A percentile compares a stretch with the other conserved stretches of the same genome.
Conservation (phyloP, 2,888 invertebrate genomes). For the Nomada fucata region DNA sequence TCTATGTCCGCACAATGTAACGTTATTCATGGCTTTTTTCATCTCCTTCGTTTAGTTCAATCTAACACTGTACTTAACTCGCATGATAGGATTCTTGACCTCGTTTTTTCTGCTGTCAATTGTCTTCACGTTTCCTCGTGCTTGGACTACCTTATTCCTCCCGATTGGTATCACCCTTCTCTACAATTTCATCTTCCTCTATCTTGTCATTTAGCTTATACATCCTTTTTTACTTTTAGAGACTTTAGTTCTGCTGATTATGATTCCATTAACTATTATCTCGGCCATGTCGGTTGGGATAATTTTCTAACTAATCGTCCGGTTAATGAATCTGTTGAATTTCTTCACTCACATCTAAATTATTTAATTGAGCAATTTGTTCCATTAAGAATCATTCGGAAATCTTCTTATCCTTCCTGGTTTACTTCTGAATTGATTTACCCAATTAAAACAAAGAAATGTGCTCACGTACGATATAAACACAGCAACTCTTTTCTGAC, state of each 20-base stretch:
- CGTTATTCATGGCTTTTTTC: neutral
- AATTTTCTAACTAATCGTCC: neutral
- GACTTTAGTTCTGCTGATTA: neutral
- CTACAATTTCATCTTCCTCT: neutral
- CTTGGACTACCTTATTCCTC: neutral
- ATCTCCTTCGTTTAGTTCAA: neutral
- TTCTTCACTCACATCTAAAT: neutral
- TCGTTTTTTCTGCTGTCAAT: constrained; percentile 1
- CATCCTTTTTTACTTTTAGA: neutral
- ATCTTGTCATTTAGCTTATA: neutral
- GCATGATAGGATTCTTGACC: constrained; percentile 3
- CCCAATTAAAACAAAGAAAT: neutral
- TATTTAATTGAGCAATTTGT: neutral
- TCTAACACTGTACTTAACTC: neutral
- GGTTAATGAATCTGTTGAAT: neutral
- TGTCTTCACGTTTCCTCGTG: neutral
- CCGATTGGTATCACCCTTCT: neutral
- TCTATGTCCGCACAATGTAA: neutral
- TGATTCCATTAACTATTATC: neutral
- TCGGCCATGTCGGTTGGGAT: constrained; percentile 1
- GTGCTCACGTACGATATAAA: constrained; percentile 3
- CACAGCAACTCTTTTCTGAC: neutral
- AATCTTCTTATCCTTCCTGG: constrained; percentile 2
- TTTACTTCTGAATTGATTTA: neutral
- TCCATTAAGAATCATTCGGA: neutral